Conservation (phyloP, 2,888 invertebrate species). For the Gryllus longicercus region DNA sequence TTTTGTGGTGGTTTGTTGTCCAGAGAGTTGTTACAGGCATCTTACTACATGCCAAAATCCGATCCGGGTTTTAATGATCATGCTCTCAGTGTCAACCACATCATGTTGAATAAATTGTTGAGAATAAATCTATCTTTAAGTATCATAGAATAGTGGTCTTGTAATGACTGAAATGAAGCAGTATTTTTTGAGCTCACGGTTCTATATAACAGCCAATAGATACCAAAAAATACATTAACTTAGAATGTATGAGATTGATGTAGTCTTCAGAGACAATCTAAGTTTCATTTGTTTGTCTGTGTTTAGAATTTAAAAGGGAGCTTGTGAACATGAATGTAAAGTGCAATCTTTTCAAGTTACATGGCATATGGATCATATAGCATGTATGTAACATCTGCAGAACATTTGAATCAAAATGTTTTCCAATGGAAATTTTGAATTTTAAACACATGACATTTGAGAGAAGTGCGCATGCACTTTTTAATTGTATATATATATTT, state of each 20-base stretch:
- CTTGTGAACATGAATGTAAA: not conserved
- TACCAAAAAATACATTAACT: not conserved
- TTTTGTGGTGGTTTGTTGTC: not conserved
- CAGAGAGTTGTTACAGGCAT: not conserved
- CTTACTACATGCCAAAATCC: too few relatives aligned
- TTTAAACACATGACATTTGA: constrained; percentile 19
- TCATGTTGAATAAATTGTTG: not conserved
- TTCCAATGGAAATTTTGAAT: not conserved
- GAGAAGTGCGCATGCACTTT: not conserved
- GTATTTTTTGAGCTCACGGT: constrained; percentile 32
- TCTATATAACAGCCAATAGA: constrained; percentile 18
- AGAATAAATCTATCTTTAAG: not conserved
- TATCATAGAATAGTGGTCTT: constrained; percentile 21
- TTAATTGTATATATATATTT: not conserved
- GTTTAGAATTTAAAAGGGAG: constrained; percentile 19
- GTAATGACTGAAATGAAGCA: constrained; percentile 28
- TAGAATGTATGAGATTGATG: constrained; percentile 11
- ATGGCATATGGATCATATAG: too few relatives aligned
- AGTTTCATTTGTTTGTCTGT: constrained; percentile 20
- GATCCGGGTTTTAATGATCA: too few relatives aligned
- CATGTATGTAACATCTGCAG: not conserved
- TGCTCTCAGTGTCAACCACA: not conserved
- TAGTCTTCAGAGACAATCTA: not conserved
- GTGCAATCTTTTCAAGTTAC: not conserved
- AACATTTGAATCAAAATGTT: not conserved